Conservation (phyloP, 1,140 invertebrate species). For the Drosophila seguyi region DNA sequence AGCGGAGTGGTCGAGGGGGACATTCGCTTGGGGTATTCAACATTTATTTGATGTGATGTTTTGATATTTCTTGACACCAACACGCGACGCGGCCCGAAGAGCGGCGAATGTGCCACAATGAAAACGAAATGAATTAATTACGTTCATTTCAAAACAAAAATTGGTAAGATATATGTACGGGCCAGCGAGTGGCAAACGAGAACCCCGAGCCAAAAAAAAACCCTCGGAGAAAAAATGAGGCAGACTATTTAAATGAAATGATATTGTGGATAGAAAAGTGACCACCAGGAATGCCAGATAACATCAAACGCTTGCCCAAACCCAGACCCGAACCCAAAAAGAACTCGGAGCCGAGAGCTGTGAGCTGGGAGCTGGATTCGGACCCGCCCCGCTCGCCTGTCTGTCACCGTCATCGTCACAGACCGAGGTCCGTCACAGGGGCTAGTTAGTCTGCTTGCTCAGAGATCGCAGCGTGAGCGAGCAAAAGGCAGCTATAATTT, state of each 20-base stretch:
- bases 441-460: conserved; percentile 44
- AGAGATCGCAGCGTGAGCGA: conserved; percentile 35
- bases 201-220: conserved; percentile 36
- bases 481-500: background rate
- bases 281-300: conserved; percentile 83
- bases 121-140: conserved; percentile 82
- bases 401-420: conserved; percentile 71
- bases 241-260: conserved; percentile 84
- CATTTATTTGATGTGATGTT: conserved; percentile 85
- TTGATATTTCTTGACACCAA: conserved; percentile 85
- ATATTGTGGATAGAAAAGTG: conserved; percentile 84
- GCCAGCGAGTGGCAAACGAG: conserved; percentile 16
- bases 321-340: conserved; percentile 34
- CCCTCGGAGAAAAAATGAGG: conserved; percentile 40
- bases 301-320: conserved; percentile 75
- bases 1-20: conserved; percentile 5
- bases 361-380: conserved; percentile 29
- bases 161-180: conserved; percentile 43
- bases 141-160: conserved; percentile 78
- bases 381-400: conserved; percentile 63
- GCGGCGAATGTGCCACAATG: conserved; percentile 74
- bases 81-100: conserved; percentile 76
- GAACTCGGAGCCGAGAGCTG: conserved; percentile 35
- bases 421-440: conserved; percentile 52
- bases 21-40: conserved; percentile 67